These are phyloP conservation scores for Gallinago undulata DNA, from an alignment of 2,113 vertebrate genomes.

Conservation along the genomic window DNA sequence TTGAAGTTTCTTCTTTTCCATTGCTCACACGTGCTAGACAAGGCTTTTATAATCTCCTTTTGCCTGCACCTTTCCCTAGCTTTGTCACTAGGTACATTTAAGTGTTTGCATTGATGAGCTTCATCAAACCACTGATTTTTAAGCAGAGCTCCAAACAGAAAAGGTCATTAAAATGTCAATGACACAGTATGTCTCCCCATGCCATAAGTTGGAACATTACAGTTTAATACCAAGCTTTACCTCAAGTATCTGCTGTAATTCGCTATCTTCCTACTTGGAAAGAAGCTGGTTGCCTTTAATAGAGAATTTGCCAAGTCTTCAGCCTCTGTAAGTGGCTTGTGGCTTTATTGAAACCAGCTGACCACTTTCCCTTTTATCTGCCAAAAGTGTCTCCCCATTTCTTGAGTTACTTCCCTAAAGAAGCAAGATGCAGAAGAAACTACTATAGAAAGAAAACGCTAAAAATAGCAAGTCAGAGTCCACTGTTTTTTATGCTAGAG, in stretches of 20 bases:
- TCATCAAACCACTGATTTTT: constrained; percentile 6
- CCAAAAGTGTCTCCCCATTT: not conserved
- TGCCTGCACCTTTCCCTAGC: not conserved
- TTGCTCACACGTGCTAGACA: not conserved
- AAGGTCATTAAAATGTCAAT: constrained; percentile 30
- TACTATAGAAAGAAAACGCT: not conserved
- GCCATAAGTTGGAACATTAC: not conserved
- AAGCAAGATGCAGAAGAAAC: not conserved
- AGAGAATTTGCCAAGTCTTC: not conserved
- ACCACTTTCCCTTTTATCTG: not conserved
- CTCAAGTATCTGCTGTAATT: not conserved
- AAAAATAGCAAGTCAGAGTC: not conserved
- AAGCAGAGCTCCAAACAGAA: not conserved
- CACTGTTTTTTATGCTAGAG: not conserved
- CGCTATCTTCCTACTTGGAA: not conserved
- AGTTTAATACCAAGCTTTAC: constrained; percentile 7
- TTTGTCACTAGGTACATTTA: not conserved
- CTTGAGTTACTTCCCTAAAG: not conserved
- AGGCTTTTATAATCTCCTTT: not conserved
- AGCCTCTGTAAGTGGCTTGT: not conserved
- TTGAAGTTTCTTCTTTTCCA: not conserved
- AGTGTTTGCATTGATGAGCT: not conserved
- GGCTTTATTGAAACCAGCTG: not conserved
- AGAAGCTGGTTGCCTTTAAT: not conserved
- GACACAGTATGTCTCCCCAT: not conserved